phyloP scores from a whole-genome alignment of 2,797 vertebrate genomes.

The Falco concolor region DNA sequence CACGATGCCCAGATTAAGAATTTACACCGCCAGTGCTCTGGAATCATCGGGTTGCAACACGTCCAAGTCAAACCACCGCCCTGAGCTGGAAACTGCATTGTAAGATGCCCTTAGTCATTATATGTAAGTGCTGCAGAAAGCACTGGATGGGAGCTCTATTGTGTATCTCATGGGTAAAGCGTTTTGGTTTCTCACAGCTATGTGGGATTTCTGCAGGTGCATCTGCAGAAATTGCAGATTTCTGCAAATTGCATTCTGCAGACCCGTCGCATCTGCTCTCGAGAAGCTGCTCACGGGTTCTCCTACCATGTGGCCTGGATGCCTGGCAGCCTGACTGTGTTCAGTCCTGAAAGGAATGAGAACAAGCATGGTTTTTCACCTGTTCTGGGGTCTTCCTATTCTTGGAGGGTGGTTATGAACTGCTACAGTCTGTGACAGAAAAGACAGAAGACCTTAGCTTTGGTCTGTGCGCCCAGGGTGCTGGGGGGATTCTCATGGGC shows the following conservation, averaged over 20 bases:
- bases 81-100: not conserved
- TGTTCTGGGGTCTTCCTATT: not conserved
- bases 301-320: not conserved
- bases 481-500: too few species aligned
- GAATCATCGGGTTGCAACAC: not conserved
- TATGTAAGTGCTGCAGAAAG: not conserved
- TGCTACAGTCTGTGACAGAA: not conserved
- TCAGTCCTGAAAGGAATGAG: not conserved
- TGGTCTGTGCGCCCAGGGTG: not conserved
- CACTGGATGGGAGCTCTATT: not conserved
- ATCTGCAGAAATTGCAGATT: too few species aligned
- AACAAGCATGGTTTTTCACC: rapidly evolving
- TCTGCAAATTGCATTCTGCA: too few species aligned
- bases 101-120: not conserved
- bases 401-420: not conserved
- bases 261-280: rapidly evolving
- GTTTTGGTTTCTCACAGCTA: rapidly evolving
- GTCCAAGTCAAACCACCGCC: not conserved
- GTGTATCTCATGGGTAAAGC: not conserved
- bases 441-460: not conserved
- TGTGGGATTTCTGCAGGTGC: not conserved
- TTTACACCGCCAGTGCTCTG: not conserved
- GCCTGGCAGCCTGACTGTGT: not conserved
- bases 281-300: not conserved
- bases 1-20: not conserved